Evolutionary conservation across 2,797 vertebrate species (phyloP), one percentile per base, ranked within the genome.

Genomic region (Remorina albescens): DNA sequence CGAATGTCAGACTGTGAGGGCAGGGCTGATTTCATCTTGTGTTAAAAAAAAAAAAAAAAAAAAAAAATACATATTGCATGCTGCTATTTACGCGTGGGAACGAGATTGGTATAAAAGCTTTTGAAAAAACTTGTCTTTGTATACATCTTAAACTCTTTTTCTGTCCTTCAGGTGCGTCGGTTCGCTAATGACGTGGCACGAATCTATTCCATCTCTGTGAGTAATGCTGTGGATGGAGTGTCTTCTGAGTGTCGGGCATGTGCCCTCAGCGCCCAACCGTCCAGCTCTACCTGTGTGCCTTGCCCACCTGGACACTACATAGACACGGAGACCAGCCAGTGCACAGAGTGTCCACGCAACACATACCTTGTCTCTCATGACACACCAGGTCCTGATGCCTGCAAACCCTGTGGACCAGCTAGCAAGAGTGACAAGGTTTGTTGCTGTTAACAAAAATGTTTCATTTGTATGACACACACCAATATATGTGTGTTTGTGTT

Each of bases 291-390:
- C 0, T 99, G 98, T 5, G 95, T 99, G 72, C 97, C 97, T 18
- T 99, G 98, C 80, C 96, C 97, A 0, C 84, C 95, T 0, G 98
- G 97, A 21, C 94, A 99, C 91, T 99, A 96, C 93, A 98, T 99
- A 0, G 93, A 99, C 61, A 91, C 95, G 1, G 88, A 88, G 72
- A 97, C 65, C 81, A 99, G 94, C 91, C 95, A 93, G 89, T 99
- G 98, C 90, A 88, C 90, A 53, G 96, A 98, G 87, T 99, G 98
- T 80, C 96, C 96, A 0, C 82, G n/a, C 12, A 92, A 97, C 91
- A 97, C 97, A 0, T 95, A 96, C 92, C 95, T 99, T 23, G 93
- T 95, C 49, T 81, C 96, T 44, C 96, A 97, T 57, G 90, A 95
- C 71, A 92, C 96, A 21, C 96, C 95, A 0, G 96, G 96, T 41